Evolutionary conservation across 2,888 invertebrate genomes (phyloP).

Genomic region (Chromoteleia sp.): DNA sequence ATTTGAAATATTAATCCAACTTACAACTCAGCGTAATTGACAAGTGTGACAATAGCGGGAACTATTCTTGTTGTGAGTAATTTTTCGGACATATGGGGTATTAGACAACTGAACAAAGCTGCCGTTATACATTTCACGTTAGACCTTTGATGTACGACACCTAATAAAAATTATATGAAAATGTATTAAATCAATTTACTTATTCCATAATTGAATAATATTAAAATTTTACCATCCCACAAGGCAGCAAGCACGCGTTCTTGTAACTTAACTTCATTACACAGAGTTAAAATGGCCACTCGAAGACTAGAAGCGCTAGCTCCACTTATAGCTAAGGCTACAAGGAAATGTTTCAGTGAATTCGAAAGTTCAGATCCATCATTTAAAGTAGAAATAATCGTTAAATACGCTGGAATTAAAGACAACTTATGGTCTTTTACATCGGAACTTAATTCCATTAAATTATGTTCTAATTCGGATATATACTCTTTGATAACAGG

Average conservation of each 20-base stretch:
- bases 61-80: conserved; percentile 87
- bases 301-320: conserved; percentile 86
- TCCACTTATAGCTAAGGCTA: conserved; percentile 84
- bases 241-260: conserved; percentile 88
- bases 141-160: conserved; percentile 88
- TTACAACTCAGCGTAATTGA: conserved; percentile 89
- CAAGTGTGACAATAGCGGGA: conserved; percentile 90
- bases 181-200: not conserved
- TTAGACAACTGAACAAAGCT: conserved; percentile 86
- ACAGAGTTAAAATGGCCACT: conserved; percentile 86
- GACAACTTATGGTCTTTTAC: conserved; percentile 86
- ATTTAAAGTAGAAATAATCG: conserved; percentile 85
- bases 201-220: not conserved
- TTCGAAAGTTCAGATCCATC: conserved; percentile 85
- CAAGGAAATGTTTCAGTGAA: conserved; percentile 87
- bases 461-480: conserved; percentile 87
- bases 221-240: conserved; percentile 87
- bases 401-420: conserved; percentile 88
- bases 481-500: conserved; percentile 87
- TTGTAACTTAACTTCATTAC: conserved; percentile 85
- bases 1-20: conserved; percentile 74
- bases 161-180: conserved; percentile 76
- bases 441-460: conserved; percentile 86
- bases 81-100: conserved; percentile 86
- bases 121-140: conserved; percentile 87